Conservation (phyloP, 2,888 invertebrate species). For the Andrena bucephala region DNA sequence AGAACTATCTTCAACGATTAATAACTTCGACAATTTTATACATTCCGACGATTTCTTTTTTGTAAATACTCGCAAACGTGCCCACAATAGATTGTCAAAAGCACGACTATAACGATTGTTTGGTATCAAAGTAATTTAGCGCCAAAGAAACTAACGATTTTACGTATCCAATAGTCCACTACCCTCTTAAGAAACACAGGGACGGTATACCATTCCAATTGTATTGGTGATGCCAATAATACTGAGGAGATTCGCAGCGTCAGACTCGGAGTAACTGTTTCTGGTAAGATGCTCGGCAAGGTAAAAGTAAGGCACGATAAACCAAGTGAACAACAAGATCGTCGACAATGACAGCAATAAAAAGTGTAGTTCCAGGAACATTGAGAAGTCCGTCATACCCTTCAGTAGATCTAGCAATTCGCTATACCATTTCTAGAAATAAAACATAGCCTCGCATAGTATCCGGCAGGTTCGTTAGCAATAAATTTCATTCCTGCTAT, state of each 20-base stretch:
- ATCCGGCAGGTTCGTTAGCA: not conserved
- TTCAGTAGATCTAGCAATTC: slow-evolving; percentile 89
- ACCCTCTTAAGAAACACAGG: not conserved
- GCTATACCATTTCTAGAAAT: slow-evolving; percentile 90
- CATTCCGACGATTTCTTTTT: too few species aligned
- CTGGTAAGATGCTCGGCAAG: slow-evolving; percentile 93
- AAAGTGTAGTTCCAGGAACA: slow-evolving; percentile 92
- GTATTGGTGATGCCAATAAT: slow-evolving; percentile 96
- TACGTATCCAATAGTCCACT: too few species aligned
- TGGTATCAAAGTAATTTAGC: too few species aligned
- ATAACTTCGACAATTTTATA: too few species aligned
- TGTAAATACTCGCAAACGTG: too few species aligned
- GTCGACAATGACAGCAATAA: slow-evolving; percentile 94
- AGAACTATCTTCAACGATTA: too few species aligned
- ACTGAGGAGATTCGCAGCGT: slow-evolving; percentile 93
- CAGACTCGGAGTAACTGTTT: slow-evolving; percentile 89
- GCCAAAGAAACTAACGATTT: too few species aligned
- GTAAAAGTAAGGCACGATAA: slow-evolving; percentile 98
- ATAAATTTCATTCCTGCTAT: not conserved
- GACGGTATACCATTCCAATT: slow-evolving; percentile 92
- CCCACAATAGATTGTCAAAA: too few species aligned
- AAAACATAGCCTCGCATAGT: not conserved
- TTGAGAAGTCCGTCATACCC: slow-evolving; percentile 92
- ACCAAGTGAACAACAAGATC: slow-evolving; percentile 95
- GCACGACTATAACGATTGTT: too few species aligned